Base-by-base conservation (phyloP, 1,140 invertebrate genomes). In the Heliothis virescens region DNA sequence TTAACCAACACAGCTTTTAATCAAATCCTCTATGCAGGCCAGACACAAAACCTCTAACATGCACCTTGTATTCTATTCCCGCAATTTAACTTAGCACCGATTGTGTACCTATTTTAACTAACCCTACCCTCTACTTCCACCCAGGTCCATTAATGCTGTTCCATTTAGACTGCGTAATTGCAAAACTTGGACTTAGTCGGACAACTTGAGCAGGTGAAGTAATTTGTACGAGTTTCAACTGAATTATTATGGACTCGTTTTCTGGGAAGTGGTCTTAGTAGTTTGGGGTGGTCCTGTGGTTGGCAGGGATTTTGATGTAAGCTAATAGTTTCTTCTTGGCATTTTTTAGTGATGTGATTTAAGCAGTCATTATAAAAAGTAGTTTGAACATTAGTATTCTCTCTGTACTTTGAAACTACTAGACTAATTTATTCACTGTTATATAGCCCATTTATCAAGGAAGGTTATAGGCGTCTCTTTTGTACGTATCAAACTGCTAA, bases 231-330 rank as follows among this genome's bases (percentile, higher is more conserved):
- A 72, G 69, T 72, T 72, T 50, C 41, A 62, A 67, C 34, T 60
- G 57, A 75, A 75, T 73, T 73, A 73, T 73, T 73, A 73, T 73
- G 16, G 15, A 73, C 21, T 57, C 55, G 53, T 73, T 73, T 73
- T 41, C 53, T 73, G 29, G 29, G 41, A 48, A 67, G 34, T n/a
- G 13, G n/a, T n/a, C 18, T 18, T 16, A 57, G 55, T 18, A 41
- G 55, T 57, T 21, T 57, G n/a, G 55, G n/a, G 13, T 9, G n/a
- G 15, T 67, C 48, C 13, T 12, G 34, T 5, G 18, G 63, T 13
- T 41, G 60, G 26, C 34, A 13, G 9, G 29, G 15, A 12, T 48
- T 41, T 67, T 16, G 63, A 18, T 47, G 3, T 12, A 13, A 18
- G 16, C 50, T 67, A 34, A 1, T 18, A n/a, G 7, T 13, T 18